Evolutionary conservation across 2,797 vertebrate species (phyloP).

Genomic region (Danio aesculapii): DNA sequence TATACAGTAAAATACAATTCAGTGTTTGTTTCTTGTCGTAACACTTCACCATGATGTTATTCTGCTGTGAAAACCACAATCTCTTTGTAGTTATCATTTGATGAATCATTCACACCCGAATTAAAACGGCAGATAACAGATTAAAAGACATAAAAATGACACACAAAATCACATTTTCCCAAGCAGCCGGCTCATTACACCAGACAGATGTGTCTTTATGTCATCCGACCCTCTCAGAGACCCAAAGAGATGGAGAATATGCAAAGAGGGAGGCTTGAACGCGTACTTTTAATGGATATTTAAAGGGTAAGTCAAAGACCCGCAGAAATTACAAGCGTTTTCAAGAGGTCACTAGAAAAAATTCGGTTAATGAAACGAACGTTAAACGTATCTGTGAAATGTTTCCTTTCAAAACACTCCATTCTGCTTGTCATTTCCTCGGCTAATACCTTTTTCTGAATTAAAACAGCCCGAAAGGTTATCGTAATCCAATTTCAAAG

Average conservation of each 20-base stretch:
- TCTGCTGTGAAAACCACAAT: background rate
- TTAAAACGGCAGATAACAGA: constrained; percentile 17
- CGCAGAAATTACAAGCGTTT: constrained; percentile 65
- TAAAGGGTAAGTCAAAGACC: constrained; percentile 76
- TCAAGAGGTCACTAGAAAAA: constrained; percentile 64
- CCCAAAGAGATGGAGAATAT: constrained; percentile 17
- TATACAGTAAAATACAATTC: no score
- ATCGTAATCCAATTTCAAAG: constrained; percentile 87
- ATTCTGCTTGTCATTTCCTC: constrained; percentile 62
- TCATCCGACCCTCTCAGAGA: constrained; percentile 34
- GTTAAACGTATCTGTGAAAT: constrained; percentile 69
- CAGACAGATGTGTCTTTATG: constrained; percentile 48
- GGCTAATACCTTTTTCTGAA: constrained; percentile 80
- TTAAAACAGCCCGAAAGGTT: constrained; percentile 83
- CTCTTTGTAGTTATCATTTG: background rate
- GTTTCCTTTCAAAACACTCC: constrained; percentile 55
- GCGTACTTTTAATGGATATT: constrained; percentile 70
- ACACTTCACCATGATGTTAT: no score
- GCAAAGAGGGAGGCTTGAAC: constrained; percentile 15
- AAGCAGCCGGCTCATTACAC: constrained; percentile 20
- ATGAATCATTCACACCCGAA: background rate
- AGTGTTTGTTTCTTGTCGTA: no score
- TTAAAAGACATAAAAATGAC: constrained; percentile 14
- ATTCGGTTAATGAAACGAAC: constrained; percentile 67
- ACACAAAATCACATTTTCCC: constrained; percentile 24